Evolutionary conservation across 2,888 invertebrate genomes (phyloP).

Genomic region (Chrysodeixis includens): DNA sequence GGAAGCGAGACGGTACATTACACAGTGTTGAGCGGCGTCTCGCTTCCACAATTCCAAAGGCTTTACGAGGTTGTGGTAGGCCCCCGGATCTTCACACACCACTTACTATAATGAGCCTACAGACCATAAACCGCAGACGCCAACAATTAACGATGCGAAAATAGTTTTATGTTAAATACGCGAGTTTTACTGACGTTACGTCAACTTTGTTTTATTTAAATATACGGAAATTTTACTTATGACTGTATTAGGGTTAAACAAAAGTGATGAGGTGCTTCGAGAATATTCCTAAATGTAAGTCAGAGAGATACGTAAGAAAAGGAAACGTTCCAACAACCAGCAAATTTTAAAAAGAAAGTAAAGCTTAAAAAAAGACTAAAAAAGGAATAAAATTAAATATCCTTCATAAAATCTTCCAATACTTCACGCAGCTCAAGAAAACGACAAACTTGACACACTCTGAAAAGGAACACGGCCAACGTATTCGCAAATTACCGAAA

Average conservation of each 20-base stretch:
- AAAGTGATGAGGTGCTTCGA: not conserved
- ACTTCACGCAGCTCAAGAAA: not conserved
- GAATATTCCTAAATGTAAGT: not conserved
- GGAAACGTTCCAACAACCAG: too few species aligned
- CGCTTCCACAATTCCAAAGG: too few species aligned
- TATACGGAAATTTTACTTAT: not conserved
- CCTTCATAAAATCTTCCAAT: not conserved
- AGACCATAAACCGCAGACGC: slow-evolving; percentile 31
- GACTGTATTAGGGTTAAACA: not conserved
- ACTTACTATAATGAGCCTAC: slow-evolving; percentile 42
- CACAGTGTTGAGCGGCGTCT: too few species aligned
- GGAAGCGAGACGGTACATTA: too few species aligned
- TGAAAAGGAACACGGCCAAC: not conserved
- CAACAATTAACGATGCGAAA: slow-evolving; percentile 33
- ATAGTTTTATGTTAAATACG: slow-evolving; percentile 11
- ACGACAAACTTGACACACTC: not conserved
- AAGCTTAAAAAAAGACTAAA: too few species aligned
- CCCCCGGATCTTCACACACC: slow-evolving; percentile 38
- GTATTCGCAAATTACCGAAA: slow-evolving; percentile 1
- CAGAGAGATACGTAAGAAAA: too few species aligned
- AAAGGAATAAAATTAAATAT: not conserved
- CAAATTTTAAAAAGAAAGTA: too few species aligned
- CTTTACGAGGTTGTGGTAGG: too few species aligned
- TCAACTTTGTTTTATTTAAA: slow-evolving; percentile 9
- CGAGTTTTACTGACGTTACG: slow-evolving; percentile 1